A percentile compares a stretch with the other conserved stretches of the same genome.
These are phyloP conservation scores for Cisticola juncidis DNA, from an alignment of 2,113 vertebrate genomes.

Conservation along the genomic window DNA sequence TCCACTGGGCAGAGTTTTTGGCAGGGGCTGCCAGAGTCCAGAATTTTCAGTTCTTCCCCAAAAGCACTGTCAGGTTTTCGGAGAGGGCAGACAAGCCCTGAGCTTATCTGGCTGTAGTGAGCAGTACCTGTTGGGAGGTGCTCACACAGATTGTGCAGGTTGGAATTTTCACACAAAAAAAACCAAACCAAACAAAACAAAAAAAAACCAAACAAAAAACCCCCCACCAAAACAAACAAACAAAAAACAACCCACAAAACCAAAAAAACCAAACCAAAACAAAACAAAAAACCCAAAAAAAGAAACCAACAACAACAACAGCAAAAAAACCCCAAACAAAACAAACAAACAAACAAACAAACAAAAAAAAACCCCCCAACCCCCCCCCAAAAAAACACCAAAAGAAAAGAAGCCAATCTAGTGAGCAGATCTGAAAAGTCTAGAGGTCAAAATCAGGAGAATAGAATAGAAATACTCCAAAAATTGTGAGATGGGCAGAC, in stretches of 20 bases:
- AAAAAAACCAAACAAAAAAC: no score
- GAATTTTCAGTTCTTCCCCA: background rate
- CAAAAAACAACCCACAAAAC: no score
- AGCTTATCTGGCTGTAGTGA: background rate
- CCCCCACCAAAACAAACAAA: no score
- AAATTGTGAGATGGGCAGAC: fast-evolving
- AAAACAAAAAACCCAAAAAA: no score
- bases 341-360: no score
- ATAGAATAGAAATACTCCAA: fast-evolving
- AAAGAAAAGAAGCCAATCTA: background rate
- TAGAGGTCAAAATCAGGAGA: background rate
- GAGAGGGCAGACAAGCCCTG: background rate
- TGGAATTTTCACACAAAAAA: background rate
- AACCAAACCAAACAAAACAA: no score
- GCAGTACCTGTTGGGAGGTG: fast-evolving
- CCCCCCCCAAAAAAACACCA: no score
- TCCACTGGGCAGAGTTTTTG: background rate
- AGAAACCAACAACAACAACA: no score
- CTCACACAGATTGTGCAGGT: fast-evolving
- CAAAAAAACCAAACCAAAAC: no score
- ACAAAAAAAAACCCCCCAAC: no score
- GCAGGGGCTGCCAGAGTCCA: background rate
- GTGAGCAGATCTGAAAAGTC: background rate
- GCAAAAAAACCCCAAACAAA: no score
- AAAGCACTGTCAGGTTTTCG: background rate